Evolutionary conservation across 1,140 invertebrate species (phyloP), one percentile per base, ranked within the genome.

Genomic region (Caerostris extrusa): DNA sequence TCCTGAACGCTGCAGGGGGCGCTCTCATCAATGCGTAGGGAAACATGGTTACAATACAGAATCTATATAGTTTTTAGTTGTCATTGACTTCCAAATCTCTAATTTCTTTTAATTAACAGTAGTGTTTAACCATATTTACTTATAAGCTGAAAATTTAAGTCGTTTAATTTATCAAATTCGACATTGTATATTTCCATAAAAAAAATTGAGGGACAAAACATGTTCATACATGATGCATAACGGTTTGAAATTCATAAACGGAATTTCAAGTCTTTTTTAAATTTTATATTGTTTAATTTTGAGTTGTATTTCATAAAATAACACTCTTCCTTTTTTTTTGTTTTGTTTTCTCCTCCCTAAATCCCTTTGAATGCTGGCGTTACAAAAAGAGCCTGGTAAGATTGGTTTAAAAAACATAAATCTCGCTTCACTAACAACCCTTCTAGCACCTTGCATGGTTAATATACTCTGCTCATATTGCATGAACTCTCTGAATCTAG

Each of bases 321-420:
- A 85, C 83, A 58, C 71, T 82, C 19, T 64, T 19, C 17, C 6
- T 7, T 87, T 34, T 87, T 56, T 91, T 56, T 85, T 92, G 34
- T 85, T 92, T 85, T 57, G 55, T 85, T 92, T 90, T 34, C 34
- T 81, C 57, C 10, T 77, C 60, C 50, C 17, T 61, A 60, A 56
- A 7, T 64, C 58, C 50, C 55, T 92, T 83, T 19, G 81, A 92
- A 67, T 85, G 50, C 86, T 82, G 90, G n/a, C 71, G 57, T 58
- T 69, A n/a, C 69, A 91, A 85, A n/a, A 61, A 92, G 90, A 92
- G 60, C 58, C 85, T 85, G 90, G 90, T 92, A 92, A 92, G 90
- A 85, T 64, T 67, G 81, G 60, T 91, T 92, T 61, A 91, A 19
- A 91, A 19, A 50, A 64, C 19, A 69, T 2, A 56, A 67, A 56